Percentiles rank a stretch among this genome's conserved stretches.
These are phyloP conservation scores for Theretra japonica DNA, from an alignment of 2,888 invertebrate species.

Conservation along the genomic window DNA sequence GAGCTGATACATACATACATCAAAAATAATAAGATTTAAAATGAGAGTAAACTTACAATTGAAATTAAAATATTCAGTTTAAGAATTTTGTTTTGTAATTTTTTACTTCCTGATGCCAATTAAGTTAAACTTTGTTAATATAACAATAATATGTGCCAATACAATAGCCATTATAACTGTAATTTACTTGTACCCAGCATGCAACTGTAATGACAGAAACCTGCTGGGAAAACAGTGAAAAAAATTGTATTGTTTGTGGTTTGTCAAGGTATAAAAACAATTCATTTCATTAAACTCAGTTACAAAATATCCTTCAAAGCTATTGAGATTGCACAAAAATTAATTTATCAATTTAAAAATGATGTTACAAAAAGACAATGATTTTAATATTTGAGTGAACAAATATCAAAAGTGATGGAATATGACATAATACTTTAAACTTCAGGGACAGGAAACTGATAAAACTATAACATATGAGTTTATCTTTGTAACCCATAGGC, in stretches of 20 bases:
- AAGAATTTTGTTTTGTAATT: neutral
- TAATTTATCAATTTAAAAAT: too few relatives aligned
- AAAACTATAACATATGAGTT: too few relatives aligned
- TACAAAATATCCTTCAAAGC: too few relatives aligned
- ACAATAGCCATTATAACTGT: neutral
- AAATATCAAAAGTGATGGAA: too few relatives aligned
- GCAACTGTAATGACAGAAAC: neutral
- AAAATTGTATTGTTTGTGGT: slow-evolving; percentile 6
- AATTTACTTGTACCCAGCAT: neutral
- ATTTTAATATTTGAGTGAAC: too few relatives aligned
- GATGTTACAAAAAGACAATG: too few relatives aligned
- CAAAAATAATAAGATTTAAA: neutral
- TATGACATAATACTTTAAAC: too few relatives aligned
- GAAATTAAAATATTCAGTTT: neutral
- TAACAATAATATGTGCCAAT: neutral
- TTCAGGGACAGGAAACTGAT: too few relatives aligned
- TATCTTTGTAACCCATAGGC: too few relatives aligned
- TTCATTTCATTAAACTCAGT: neutral
- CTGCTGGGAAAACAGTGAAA: neutral
- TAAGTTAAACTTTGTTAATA: neutral
- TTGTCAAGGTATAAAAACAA: neutral
- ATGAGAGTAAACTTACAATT: neutral
- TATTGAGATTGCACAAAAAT: too few relatives aligned
- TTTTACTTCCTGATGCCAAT: neutral
- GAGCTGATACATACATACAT: too few relatives aligned